Base-by-base conservation (phyloP, 2,113 vertebrate genomes). In the Hystrix cristata region DNA sequence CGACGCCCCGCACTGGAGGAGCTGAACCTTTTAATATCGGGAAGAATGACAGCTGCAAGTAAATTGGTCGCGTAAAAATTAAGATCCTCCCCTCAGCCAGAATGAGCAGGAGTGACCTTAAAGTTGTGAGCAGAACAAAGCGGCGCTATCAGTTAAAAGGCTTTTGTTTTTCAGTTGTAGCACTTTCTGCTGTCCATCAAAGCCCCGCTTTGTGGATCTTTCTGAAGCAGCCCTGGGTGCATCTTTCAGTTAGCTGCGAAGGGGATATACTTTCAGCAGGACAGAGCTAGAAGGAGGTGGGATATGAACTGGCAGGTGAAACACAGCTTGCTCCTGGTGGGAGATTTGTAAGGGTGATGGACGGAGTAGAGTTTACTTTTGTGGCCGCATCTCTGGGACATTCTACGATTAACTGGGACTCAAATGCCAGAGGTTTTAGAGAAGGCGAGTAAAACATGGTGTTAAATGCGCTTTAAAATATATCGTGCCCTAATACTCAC, bases 1-100 rank as follows among this genome's bases (percentile, higher is more conserved):
- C 48, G 67, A 27, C 31, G 46, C 74, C 76, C 51, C 14, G 18
- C 60, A 69, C 29, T 87, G 1, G 43, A 94, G 83, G 59, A 91
- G 81, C 96, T 94, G 94, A 97, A 97, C 97, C 97, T 97, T 92
- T 96, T 91, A 97, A 92, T 97, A 95, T 60, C 55, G 92, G 96
- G 90, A 95, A 97, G 90, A 95, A 89, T 88, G 94, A 87, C 96
- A 98, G 97, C 95, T 96, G 97, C 96, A 81, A 96, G 90, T 65
- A 96, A 96, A 96, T 95, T 92, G 95, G 88, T 34, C 57, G 92
- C 96, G 96, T 94, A 67, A 97, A 98, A 98, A 98, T 97, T 94
- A 97, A 97, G 96, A 96, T 96, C 82, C 27, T 29, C 85, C 60
- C 23, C 71, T 59, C 69, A 25, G 76, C 93, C 65, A 83, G 91